These are phyloP conservation scores for Astatoreochromis straeleni DNA, from an alignment of 2,113 vertebrate species.

Conservation along the genomic window DNA sequence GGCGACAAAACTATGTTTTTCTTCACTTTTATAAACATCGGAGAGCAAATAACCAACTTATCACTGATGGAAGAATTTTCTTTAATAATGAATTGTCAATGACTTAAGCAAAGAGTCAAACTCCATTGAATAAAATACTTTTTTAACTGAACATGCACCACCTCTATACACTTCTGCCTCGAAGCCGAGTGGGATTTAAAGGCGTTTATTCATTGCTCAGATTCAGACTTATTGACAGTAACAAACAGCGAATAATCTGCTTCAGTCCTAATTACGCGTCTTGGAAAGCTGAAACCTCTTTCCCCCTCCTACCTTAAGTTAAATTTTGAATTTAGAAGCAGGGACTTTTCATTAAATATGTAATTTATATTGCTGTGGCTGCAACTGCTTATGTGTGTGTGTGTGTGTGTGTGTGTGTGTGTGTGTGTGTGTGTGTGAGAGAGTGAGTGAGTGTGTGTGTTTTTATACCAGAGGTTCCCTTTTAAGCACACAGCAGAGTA, in stretches of 20 bases:
- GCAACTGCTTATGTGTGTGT: not conserved
- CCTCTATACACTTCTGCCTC: not conserved
- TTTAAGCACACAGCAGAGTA: constrained; percentile 37
- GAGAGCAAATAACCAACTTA: not conserved
- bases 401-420: not conserved
- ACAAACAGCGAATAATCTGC: not conserved
- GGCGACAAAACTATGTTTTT: not conserved
- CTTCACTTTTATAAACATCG: not conserved
- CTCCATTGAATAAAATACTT: not conserved
- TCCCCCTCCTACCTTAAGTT: not conserved
- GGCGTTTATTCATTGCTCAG: not conserved
- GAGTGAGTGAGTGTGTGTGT: fast-evolving
- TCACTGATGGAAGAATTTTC: not conserved
- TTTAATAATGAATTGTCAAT: not conserved
- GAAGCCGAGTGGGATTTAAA: not conserved
- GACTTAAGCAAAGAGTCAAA: not conserved
- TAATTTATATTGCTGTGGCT: constrained; percentile 25
- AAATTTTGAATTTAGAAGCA: not conserved
- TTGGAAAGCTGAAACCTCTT: not conserved
- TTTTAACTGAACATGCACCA: not conserved
- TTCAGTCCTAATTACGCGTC: not conserved
- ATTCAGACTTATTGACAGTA: not conserved
- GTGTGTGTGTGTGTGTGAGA: not conserved
- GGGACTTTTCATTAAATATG: constrained; percentile 41
- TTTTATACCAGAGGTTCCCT: constrained; percentile 7